Conservation (phyloP, 2,888 invertebrate genomes). For the Dascillus cervinus region DNA sequence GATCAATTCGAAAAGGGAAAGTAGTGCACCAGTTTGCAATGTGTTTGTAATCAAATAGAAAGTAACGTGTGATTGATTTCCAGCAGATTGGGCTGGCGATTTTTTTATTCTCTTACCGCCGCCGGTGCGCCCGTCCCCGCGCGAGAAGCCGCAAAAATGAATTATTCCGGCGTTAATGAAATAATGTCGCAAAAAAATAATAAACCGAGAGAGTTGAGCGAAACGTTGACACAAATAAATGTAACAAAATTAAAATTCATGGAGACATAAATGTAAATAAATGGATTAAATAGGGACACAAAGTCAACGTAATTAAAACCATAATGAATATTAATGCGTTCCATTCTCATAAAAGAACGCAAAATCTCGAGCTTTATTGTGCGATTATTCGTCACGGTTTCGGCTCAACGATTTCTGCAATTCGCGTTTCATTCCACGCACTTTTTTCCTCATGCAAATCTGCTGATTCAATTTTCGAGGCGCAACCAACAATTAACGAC, state of each 20-base stretch:
- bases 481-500: too few species aligned
- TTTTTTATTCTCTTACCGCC: too few species aligned
- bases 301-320: conserved; percentile 29
- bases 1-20: conserved; percentile 20
- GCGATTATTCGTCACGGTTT: conserved; percentile 11
- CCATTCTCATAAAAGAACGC: conserved; percentile 15
- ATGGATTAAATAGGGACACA: conserved; percentile 27
- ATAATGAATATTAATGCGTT: conserved; percentile 29
- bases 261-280: conserved; percentile 31
- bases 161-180: too few species aligned
- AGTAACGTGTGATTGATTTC: conserved; percentile 13
- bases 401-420: too few species aligned
- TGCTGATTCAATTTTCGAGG: too few species aligned
- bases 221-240: conserved; percentile 21
- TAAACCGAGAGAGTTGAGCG: conserved; percentile 3
- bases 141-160: too few species aligned
- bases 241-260: conserved; percentile 29
- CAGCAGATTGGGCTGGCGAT: not conserved
- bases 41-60: conserved; percentile 19
- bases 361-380: conserved; percentile 11
- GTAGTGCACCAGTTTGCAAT: conserved; percentile 19
- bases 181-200: not conserved
- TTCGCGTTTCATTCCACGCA: too few species aligned
- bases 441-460: too few species aligned
- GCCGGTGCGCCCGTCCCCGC: too few species aligned